Percentiles rank a stretch among this genome's conserved stretches.
These are phyloP conservation scores for Leptopilina clavipes DNA, from an alignment of 1,140 invertebrate genomes.

Conservation along the genomic window DNA sequence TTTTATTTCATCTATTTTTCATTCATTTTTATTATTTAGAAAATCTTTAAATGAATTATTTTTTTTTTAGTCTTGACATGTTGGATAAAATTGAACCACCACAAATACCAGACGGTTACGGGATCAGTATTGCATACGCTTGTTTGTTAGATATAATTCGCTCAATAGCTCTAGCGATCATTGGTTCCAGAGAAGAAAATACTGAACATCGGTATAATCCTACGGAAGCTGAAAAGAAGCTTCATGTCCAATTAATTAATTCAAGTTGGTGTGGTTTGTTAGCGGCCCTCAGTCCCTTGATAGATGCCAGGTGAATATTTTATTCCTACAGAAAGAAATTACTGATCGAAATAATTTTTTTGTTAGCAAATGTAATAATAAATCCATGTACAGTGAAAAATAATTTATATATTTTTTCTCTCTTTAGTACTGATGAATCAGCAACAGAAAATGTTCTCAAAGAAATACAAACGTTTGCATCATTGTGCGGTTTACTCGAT, in stretches of 20 bases:
- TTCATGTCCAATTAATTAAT: constrained; percentile 88
- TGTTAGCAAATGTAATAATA: too few relatives aligned
- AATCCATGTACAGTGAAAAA: too few relatives aligned
- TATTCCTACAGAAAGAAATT: not conserved
- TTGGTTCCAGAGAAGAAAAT: constrained; percentile 74
- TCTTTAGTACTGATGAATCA: constrained; percentile 89
- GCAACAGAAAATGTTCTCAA: constrained; percentile 92
- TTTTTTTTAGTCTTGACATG: constrained; percentile 88
- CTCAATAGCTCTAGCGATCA: constrained; percentile 83
- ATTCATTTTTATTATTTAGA: not conserved
- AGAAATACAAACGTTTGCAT: constrained; percentile 90
- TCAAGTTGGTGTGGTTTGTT: constrained; percentile 97
- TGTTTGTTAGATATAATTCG: constrained; percentile 92
- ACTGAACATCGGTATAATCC: constrained; percentile 72
- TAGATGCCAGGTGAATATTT: constrained; percentile 87
- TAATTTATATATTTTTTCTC: constrained; percentile 36
- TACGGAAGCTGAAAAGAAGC: constrained; percentile 75
- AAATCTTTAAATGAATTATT: not conserved
- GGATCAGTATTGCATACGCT: constrained; percentile 94
- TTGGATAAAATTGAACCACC: constrained; percentile 96
- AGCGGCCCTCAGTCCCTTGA: constrained; percentile 90
- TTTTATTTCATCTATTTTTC: not conserved
- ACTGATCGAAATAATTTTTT: too few relatives aligned
- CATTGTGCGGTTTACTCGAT: constrained; percentile 84
- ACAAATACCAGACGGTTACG: constrained; percentile 94